Conservation (phyloP, 2,797 vertebrate genomes). For the Lagorchestes hirsutus region DNA sequence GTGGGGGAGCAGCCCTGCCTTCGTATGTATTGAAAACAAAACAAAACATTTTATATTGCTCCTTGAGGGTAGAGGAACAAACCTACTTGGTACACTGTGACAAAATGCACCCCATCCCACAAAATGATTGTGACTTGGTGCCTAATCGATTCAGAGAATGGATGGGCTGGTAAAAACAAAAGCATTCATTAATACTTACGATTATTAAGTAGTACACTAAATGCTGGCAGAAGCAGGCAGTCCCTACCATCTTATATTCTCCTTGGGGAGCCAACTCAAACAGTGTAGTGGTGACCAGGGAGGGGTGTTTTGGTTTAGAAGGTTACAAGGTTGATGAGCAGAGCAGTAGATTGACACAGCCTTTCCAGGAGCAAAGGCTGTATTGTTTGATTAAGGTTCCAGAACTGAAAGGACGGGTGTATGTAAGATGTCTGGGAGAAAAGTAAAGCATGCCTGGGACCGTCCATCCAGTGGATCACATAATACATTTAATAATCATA, state of each 20-base stretch:
- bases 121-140: neutral
- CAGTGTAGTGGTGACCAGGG: neutral
- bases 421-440: neutral
- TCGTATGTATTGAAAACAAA: neutral
- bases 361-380: neutral
- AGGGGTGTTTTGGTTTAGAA: neutral
- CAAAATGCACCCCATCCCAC: neutral
- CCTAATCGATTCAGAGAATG: neutral
- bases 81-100: neutral
- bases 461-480: neutral
- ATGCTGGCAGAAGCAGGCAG: neutral
- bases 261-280: neutral
- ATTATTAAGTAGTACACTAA: neutral
- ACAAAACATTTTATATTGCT: neutral
- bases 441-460: neutral
- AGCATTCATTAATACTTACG: neutral
- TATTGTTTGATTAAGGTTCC: neutral
- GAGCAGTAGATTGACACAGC: neutral
- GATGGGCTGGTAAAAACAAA: neutral
- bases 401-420: neutral
- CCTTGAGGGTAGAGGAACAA: neutral
- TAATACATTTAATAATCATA: neutral
- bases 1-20: neutral
- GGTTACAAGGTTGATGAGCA: neutral
- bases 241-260: neutral